A percentile compares a stretch with the other conserved stretches of the same genome.
Evolutionary conservation across 2,797 vertebrate species (phyloP).

Genomic region (Setipinna tenuifilis): DNA sequence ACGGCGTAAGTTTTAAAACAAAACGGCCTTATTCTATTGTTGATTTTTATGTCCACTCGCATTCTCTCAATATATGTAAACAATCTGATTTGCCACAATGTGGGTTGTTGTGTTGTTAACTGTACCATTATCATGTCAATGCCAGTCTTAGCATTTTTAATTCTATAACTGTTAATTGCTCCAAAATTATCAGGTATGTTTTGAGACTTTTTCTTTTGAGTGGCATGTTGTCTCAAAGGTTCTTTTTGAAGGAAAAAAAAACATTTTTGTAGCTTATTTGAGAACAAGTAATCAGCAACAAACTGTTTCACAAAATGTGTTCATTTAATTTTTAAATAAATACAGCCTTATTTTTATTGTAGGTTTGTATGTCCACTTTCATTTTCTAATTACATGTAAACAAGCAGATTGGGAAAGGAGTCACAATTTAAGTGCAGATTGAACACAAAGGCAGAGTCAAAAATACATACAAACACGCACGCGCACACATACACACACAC

Average conservation of each 20-base stretch:
- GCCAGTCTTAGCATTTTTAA: not conserved
- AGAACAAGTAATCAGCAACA: not conserved
- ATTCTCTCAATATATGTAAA: too few relatives aligned
- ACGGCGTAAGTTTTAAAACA: too few relatives aligned
- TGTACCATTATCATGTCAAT: not conserved
- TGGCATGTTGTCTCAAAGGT: too few relatives aligned
- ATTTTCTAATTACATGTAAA: slow-evolving; percentile 15
- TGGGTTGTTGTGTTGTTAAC: too few relatives aligned
- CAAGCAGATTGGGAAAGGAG: not conserved
- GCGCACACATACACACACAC: not conserved
- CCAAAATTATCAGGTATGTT: not conserved
- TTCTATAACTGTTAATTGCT: not conserved
- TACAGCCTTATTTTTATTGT: slow-evolving; percentile 22
- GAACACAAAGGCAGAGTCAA: not conserved
- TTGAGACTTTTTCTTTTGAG: not conserved
- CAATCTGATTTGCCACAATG: too few relatives aligned
- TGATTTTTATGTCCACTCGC: too few relatives aligned
- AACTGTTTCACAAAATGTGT: not conserved
- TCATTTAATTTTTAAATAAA: slow-evolving; percentile 16
- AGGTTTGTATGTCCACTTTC: not conserved
- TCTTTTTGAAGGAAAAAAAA: not conserved
- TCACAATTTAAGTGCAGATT: slow-evolving; percentile 11
- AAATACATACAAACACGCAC: not conserved
- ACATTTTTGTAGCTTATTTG: not conserved
- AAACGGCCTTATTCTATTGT: too few relatives aligned